A percentile compares a stretch with the other conserved stretches of the same genome.
Conservation (phyloP, 2,888 invertebrate species). For the Drosophila pullipes region DNA sequence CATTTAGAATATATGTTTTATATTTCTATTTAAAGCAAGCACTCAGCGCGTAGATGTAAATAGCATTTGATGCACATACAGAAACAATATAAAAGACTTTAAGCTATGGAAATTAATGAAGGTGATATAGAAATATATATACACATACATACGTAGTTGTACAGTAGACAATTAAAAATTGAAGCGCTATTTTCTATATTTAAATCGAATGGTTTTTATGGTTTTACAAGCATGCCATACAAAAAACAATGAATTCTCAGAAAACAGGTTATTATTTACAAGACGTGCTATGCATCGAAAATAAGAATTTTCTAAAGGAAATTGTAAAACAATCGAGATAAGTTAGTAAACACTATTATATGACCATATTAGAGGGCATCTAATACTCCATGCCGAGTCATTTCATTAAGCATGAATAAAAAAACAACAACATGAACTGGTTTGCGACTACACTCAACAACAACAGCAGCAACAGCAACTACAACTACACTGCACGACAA, state of each 20-base stretch:
- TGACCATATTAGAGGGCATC: slow-evolving; percentile 29
- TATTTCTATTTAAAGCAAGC: slow-evolving; percentile 23
- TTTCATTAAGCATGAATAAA: slow-evolving; percentile 22
- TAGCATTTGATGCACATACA: slow-evolving; percentile 25
- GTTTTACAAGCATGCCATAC: background rate
- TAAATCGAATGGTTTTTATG: background rate
- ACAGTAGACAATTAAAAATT: background rate
- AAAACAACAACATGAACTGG: slow-evolving; percentile 59
- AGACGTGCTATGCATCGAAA: background rate
- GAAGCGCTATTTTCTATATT: background rate
- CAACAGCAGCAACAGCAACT: slow-evolving; percentile 3
- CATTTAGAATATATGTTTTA: slow-evolving; percentile 25
- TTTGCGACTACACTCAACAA: slow-evolving; percentile 43
- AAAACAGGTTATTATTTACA: background rate
- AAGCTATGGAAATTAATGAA: slow-evolving; percentile 39
- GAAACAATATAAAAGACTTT: slow-evolving; percentile 8
- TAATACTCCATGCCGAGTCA: background rate
- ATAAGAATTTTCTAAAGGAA: background rate
- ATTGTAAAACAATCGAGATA: background rate
- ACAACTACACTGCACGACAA: slow-evolving; percentile 30
- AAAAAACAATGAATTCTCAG: background rate
- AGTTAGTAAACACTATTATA: background rate
- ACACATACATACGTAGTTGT: slow-evolving; percentile 2
- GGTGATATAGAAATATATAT: slow-evolving; percentile 14
- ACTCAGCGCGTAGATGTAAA: slow-evolving; percentile 48